Evolutionary conservation across 2,797 vertebrate species (phyloP).

Genomic region (Melanotaenia maccullochi): DNA sequence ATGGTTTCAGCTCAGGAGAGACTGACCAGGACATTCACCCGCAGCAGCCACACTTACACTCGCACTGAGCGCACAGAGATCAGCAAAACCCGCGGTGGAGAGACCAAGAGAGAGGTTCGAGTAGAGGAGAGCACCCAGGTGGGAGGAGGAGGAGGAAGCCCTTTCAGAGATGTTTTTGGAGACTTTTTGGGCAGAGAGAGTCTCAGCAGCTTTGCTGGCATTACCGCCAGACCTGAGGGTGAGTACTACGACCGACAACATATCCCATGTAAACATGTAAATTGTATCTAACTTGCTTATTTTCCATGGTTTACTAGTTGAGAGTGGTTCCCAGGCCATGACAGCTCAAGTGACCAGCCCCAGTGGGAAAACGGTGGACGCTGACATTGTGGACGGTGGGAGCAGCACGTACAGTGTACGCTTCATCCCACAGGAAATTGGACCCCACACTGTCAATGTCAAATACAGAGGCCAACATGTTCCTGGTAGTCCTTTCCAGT

Average conservation of each 20-base stretch:
- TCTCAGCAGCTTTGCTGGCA: conserved; percentile 88
- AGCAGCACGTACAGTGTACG: conserved; percentile 95
- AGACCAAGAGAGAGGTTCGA: conserved; percentile 94
- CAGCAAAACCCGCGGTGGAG: conserved; percentile 93
- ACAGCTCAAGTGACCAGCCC: conserved; percentile 95
- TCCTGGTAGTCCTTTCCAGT: conserved; percentile 98
- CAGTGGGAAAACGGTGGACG: conserved; percentile 88
- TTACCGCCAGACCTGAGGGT: conserved; percentile 89
- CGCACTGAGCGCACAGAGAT: conserved; percentile 97
- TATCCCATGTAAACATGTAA: not conserved
- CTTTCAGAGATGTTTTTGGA: conserved; percentile 94
- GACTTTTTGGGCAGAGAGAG: conserved; percentile 92
- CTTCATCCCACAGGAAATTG: conserved; percentile 96
- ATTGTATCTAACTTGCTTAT: conserved; percentile 15
- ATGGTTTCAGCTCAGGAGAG: conserved; percentile 99
- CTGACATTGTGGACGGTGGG: conserved; percentile 91
- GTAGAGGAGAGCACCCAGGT: conserved; percentile 96
- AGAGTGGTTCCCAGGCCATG: conserved; percentile 89
- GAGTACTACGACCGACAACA: conserved; percentile 2
- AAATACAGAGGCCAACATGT: conserved; percentile 96
- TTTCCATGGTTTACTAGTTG: conserved; percentile 72
- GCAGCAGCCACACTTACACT: conserved; percentile 97
- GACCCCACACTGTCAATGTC: conserved; percentile 94
- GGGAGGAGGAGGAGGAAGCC: conserved; percentile 88
- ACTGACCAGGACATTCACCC: conserved; percentile 93